These are phyloP conservation scores for Centropyge bicolor DNA, from an alignment of 2,797 vertebrate species.

Conservation along the genomic window DNA sequence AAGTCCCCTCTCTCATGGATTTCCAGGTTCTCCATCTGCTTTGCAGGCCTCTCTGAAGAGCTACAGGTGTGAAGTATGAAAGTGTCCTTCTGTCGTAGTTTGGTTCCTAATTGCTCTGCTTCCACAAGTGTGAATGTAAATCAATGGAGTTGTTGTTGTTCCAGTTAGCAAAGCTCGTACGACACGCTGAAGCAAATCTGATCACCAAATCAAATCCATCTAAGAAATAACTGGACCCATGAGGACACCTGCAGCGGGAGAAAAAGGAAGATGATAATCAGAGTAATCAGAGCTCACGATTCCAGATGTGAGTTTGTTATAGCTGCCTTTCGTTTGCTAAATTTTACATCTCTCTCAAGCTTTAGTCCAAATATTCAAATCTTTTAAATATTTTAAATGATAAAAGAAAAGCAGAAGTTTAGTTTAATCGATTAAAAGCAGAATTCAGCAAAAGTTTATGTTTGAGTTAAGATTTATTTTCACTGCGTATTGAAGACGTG, in stretches of 20 bases:
- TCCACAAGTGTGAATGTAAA: conserved; percentile 16
- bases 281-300: not conserved
- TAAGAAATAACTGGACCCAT: not conserved
- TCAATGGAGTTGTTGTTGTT: conserved; percentile 18
- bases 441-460: not conserved
- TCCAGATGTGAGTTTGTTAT: conserved; percentile 7
- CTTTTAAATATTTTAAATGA: not conserved
- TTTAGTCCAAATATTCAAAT: too few species aligned
- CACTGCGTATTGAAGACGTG: conserved; percentile 8
- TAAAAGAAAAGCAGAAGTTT: not conserved
- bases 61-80: not conserved
- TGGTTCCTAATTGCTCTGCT: conserved; percentile 19
- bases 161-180: not conserved
- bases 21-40: conserved; percentile 23
- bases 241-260: conserved; percentile 14
- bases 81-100: conserved; percentile 24
- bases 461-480: not conserved
- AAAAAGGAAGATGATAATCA: not conserved
- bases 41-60: conserved; percentile 5
- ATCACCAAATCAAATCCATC: conserved; percentile 29
- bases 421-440: not conserved
- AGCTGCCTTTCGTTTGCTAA: not conserved
- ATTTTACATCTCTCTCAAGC: not conserved
- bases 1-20: not conserved
- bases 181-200: not conserved